A percentile compares a stretch with the other conserved stretches of the same genome.
Evolutionary conservation across 2,888 invertebrate genomes (phyloP).

Genomic region (Tipula lateralis): DNA sequence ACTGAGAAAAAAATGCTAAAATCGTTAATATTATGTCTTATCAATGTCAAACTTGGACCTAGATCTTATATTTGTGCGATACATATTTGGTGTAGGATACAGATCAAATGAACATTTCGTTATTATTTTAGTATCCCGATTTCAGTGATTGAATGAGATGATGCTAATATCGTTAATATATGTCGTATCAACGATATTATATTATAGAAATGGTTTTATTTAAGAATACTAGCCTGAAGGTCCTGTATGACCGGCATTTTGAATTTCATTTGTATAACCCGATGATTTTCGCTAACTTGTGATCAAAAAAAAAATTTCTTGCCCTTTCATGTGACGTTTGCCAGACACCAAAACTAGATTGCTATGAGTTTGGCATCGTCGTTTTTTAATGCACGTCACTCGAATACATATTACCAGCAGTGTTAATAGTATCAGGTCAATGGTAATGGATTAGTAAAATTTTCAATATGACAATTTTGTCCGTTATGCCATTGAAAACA

Average conservation of each 20-base stretch:
- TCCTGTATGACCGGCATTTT: neutral
- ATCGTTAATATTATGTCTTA: no score
- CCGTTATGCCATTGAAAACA: conserved; percentile 92
- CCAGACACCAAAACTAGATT: conserved; percentile 37
- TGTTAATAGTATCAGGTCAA: conserved; percentile 67
- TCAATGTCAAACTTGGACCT: no score
- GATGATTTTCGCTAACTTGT: neutral
- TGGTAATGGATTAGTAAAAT: conserved; percentile 74
- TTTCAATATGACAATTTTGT: conserved; percentile 76
- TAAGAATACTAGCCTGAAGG: no score
- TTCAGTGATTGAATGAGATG: no score
- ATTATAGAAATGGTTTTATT: no score
- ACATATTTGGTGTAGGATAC: no score
- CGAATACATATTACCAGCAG: conserved; percentile 69
- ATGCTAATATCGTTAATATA: no score
- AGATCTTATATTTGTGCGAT: no score
- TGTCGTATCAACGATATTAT: no score
- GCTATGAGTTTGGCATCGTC: conserved; percentile 42
- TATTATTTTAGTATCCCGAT: no score
- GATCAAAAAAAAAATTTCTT: conserved; percentile 31
- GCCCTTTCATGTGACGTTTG: conserved; percentile 37
- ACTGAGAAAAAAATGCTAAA: no score
- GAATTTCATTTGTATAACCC: neutral
- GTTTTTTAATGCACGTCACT: conserved; percentile 59
- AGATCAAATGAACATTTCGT: no score